Evolutionary conservation across 2,888 invertebrate genomes (phyloP), one percentile per base, ranked within the genome.

Genomic region (Stenichneumon culpator): DNA sequence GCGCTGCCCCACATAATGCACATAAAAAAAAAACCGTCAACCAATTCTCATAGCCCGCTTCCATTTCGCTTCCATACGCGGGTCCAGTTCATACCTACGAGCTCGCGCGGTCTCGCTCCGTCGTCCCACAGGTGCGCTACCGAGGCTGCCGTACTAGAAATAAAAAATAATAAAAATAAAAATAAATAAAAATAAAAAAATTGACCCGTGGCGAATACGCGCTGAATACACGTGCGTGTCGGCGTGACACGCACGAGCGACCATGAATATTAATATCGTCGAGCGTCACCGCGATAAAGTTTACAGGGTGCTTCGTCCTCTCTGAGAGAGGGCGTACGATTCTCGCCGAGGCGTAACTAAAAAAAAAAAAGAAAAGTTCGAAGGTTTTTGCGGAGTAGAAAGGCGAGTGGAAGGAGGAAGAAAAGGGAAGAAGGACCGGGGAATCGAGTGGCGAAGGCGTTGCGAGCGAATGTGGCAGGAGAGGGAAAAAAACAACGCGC

Each of bases 251-350:
- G 74, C 74, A 47, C 44, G n/a, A 39, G 67, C 47, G 47, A 25
- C 47, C 28, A 32, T 74, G 60, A 74, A 74, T 63, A 74, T 57
- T 57, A 77, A 67, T 67, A 67, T 54, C 52, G 36, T 77, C 77
- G 52, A 77, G 52, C 67, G 65, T 54, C 52, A 67, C 67, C 60
- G 39, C 36, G 36, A 77, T 77, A 67, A 77, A 77, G 68, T 78
- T 78, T 78, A 57, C 63, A 47, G 25, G 68, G 57, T 44, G 57
- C 68, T 68, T 57, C 57, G 68, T 28, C 44, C 68, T 57, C 36
- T 25, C 39, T 14, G 36, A 36, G 57, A 57, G 54, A n/a, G 11
- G 14, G 16, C 28, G n/a, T 63, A 7, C 32, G 39, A 36, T 72
- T 72, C 19, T 39, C 50, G 69, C 9, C 50, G 69, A n/a, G 22